phyloP scores from a whole-genome alignment of 2,888 invertebrate genomes.

The Metalampra italica region DNA sequence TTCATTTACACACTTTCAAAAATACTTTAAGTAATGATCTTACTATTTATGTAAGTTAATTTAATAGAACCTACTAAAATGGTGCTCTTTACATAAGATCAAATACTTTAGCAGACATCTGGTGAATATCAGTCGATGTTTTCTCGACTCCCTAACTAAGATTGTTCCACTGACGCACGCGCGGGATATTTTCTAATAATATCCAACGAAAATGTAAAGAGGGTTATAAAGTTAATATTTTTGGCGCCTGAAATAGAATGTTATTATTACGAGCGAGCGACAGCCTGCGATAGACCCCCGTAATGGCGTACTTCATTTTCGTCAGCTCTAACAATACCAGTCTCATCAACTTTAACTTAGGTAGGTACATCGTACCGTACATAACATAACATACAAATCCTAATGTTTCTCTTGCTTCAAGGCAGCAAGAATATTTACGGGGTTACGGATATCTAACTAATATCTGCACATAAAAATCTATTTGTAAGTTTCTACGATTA shows the following conservation, averaged over 20 bases:
- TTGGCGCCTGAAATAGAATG: slow-evolving; percentile 21
- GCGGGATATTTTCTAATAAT: not conserved
- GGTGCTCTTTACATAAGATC: not conserved
- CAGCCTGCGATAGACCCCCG: slow-evolving; percentile 11
- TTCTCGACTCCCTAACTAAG: not conserved
- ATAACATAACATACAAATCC: too few species aligned
- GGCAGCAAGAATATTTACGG: too few species aligned
- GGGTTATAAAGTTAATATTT: not conserved
- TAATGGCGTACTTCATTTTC: slow-evolving; percentile 2
- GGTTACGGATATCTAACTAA: too few species aligned
- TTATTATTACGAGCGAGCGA: slow-evolving; percentile 13
- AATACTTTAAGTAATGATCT: too few species aligned
- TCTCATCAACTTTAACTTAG: not conserved
- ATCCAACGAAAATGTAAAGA: not conserved
- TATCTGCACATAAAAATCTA: too few species aligned
- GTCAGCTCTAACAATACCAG: not conserved
- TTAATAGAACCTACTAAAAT: not conserved
- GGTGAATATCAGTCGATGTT: too few species aligned
- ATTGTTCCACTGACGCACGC: not conserved
- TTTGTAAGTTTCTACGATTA: too few species aligned
- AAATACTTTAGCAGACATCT: not conserved
- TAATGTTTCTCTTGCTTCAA: too few species aligned
- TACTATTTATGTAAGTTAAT: too few species aligned
- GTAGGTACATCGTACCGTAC: too few species aligned
- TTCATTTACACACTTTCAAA: too few species aligned